Conservation (phyloP, 2,797 vertebrate species). For the Acrossocheilus wenchowensis region DNA sequence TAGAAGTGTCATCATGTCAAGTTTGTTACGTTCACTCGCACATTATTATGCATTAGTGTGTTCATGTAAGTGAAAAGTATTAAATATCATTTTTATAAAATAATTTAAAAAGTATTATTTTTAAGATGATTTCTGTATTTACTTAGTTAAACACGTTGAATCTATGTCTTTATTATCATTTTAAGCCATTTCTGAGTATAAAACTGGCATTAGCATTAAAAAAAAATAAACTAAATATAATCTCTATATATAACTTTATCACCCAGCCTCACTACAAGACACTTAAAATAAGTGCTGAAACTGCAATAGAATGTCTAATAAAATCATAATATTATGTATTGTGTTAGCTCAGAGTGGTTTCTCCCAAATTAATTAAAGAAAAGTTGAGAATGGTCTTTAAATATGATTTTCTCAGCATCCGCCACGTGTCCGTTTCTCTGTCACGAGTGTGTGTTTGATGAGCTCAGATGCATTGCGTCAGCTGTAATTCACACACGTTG, state of each 20-base stretch:
- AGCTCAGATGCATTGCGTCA: background rate
- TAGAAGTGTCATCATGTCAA: background rate
- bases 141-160: background rate
- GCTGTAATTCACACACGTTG: background rate
- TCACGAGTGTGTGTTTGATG: background rate
- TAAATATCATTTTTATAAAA: background rate
- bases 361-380: background rate
- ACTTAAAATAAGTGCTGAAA: background rate
- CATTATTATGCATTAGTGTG: background rate
- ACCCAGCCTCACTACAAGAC: background rate
- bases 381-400: background rate
- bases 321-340: background rate
- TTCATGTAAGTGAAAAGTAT: no score
- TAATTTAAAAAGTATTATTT: no score
- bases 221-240: no score
- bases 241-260: background rate
- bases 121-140: background rate
- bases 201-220: background rate
- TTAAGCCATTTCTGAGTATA: background rate
- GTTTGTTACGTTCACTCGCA: background rate
- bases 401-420: background rate
- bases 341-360: background rate
- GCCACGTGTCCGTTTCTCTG: background rate
- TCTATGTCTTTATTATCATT: background rate
- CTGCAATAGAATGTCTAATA: background rate